Base-by-base conservation (phyloP, 2,888 invertebrate species). In the Cyclophora albipunctata region DNA sequence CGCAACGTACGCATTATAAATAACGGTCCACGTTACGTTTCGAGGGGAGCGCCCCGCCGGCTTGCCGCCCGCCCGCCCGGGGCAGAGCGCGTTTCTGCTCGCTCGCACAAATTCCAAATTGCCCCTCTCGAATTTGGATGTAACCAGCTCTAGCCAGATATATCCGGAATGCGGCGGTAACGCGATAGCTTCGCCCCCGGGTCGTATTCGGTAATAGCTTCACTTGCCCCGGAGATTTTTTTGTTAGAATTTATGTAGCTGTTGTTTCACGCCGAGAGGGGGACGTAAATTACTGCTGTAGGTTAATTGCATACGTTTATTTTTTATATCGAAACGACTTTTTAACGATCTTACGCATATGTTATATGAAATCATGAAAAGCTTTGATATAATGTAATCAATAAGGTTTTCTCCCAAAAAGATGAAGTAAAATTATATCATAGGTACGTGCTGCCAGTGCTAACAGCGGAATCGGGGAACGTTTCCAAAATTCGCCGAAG, bases 51-150 rank as follows among this genome's bases (percentile, higher is more conserved):
- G 37, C 4, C 3, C 37, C 48, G 46, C 40, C 51, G 45, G n/a
- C 46, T 49, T 45, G 46, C 45, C 44, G 33, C 40, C 34, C 40
- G 44, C 6, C 33, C 3, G 41, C 45, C 33, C 34, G 42, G 34
- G 35, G 45, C 45, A 7, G 3, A 45, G 34, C 45, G 7, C 34
- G 42, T 50, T 50, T 45, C 46, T 42, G 47, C 51, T 49, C 45
- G 45, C 47, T 52, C 54, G 33, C 52, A 47, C 57, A 49, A 52
- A 55, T 55, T 55, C 42, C 40, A 45, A 42, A 51, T 48, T 46
- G 51, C 50, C 50, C 53, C 54, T 50, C 54, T 53, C 53, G 46
- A 44, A 55, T 55, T 53, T 45, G 47, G 48, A 45, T 42, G 44
- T 48, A 57, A 55, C 55, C 48, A 52, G 55, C 51, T 48, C 46